Base-by-base conservation (phyloP, 2,113 vertebrate genomes). In the Lamprologus lemairii region DNA sequence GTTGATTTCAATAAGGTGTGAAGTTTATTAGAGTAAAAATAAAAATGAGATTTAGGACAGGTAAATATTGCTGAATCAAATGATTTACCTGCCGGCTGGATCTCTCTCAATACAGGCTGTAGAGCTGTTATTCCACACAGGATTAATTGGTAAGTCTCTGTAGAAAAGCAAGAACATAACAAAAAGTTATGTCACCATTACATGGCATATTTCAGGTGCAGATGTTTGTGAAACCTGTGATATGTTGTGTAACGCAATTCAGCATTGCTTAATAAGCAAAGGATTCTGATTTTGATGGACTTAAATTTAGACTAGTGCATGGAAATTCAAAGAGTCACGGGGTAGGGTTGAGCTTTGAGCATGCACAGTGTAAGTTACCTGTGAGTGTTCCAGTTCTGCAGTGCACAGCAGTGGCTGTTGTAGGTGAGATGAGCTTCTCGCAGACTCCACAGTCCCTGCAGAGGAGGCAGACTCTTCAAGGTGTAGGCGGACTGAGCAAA, bases 371-470 rank as follows among this genome's bases (percentile, higher is more conserved):
- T 21, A 95, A 47, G 7, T 97, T 92, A 98, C 97, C 96, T 96
- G 86, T 96, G 93, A 37, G 92, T 90, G 90, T 95, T 95, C 95
- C 96, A 92, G 85, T 95, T 96, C 87, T 91, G 94, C 88, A 98
- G 96, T 33, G 97, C 96, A 71, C 98, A 98, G 93, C 98, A 98
- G 93, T 98, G 98, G 87, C 97, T 98, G 85, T 97, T 97, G 82
- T 97, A 98, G 0, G 98, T 98, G 80, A 98, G 89, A 11, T 96
- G 95, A 58, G 97, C 98, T 23, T 97, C 96, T 88, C 96, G 92
- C 63, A 98, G 96, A 71, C 78, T 98, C 86, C 89, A 87, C 80
- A 98, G 97, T 81, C 96, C 96, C 63, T 96, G 96, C 89, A 97
- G 95, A 0, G 97, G 91, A 65, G 97, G 97, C 80, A 98, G 54